Evolutionary conservation across 2,113 vertebrate genomes (phyloP).

Genomic region (Rhadina sibilatrix): DNA sequence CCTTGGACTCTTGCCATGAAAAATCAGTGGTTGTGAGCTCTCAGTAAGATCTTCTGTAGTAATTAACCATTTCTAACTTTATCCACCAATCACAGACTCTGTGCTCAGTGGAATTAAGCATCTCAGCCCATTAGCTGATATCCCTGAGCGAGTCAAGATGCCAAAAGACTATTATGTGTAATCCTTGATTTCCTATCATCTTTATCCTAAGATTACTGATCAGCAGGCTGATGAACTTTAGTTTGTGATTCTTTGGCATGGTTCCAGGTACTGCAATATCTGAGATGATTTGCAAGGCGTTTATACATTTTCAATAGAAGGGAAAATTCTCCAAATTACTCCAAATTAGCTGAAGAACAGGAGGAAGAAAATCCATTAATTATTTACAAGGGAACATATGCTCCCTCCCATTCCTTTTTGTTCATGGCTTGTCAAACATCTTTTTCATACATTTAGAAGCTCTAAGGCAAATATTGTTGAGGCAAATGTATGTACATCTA

Average conservation of each 20-base stretch:
- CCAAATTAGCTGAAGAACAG: constrained; percentile 4
- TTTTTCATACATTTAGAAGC: not conserved
- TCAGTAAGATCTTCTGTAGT: not conserved
- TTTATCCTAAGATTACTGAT: not conserved
- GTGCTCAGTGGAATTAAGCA: not conserved
- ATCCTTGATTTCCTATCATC: constrained; percentile 41
- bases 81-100: not conserved
- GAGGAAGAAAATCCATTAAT: not conserved
- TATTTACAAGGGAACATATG: constrained; percentile 15
- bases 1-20: constrained; percentile 17
- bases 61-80: constrained; percentile 60
- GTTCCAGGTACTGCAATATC: not conserved
- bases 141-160: not conserved
- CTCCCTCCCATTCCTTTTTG: not conserved
- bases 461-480: not conserved
- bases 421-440: not conserved
- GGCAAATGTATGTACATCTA: not conserved
- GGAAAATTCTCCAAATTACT: not conserved
- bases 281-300: not conserved
- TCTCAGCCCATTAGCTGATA: not conserved
- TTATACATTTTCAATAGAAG: not conserved
- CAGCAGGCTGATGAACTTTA: not conserved
- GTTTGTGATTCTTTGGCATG: not conserved
- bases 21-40: not conserved
- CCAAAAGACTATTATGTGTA: not conserved